Conservation (phyloP, 53 echinoderm and acorn worm genomes). For the Antedon mediterranea region DNA sequence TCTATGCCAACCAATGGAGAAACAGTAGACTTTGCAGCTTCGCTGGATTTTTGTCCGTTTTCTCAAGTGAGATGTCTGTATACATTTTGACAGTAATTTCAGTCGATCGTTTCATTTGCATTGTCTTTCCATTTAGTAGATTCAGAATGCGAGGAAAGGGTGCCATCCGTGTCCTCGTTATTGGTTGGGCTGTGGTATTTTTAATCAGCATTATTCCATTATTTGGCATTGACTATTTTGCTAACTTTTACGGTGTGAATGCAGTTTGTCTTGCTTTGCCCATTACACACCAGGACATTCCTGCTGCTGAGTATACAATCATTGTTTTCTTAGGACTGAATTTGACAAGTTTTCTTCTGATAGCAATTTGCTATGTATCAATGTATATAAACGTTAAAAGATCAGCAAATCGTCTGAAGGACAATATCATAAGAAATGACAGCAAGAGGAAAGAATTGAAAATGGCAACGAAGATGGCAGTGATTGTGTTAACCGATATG, state of each 20-base stretch:
- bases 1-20: conserved; percentile 38
- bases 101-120: conserved; percentile 44
- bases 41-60: conserved; percentile 42
- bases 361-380: conserved; percentile 35
- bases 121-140: conserved; percentile 36
- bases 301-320: conserved; percentile 56
- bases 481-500: conserved; percentile 32
- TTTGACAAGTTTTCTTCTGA: conserved; percentile 38
- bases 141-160: conserved; percentile 15
- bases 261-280: conserved; percentile 59
- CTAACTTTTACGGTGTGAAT: conserved; percentile 38
- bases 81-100: conserved; percentile 42
- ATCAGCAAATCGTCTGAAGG: conserved; percentile 11
- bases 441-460: conserved; percentile 17
- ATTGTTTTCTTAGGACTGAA: conserved; percentile 41
- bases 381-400: conserved; percentile 42
- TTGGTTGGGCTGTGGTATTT: conserved; percentile 28
- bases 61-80: conserved; percentile 67
- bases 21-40: conserved; percentile 24
- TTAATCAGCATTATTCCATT: conserved; percentile 43
- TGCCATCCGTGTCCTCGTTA: conserved; percentile 9
- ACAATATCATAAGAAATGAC: neutral
- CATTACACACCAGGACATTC: conserved; percentile 33
- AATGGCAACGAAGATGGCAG: conserved; percentile 20
- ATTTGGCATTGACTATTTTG: conserved; percentile 28